phyloP scores from a whole-genome alignment of 2,113 vertebrate species.

The Zapornia atra region DNA sequence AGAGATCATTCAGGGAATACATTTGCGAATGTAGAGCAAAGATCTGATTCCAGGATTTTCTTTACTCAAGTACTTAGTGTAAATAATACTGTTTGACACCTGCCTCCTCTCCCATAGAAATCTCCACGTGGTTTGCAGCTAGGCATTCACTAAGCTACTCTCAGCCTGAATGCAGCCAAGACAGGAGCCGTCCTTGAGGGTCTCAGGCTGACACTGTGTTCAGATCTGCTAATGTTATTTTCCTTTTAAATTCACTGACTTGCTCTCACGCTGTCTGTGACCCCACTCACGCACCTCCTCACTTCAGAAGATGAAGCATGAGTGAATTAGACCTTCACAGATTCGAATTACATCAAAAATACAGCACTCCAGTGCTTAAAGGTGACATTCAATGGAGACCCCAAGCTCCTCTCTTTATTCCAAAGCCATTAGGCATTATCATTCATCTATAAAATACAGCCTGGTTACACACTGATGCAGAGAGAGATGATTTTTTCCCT shows the following conservation, averaged over 20 bases:
- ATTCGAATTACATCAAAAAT: constrained; percentile 49
- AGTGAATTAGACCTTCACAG: constrained; percentile 59
- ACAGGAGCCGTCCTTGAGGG: not conserved
- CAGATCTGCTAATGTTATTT: not conserved
- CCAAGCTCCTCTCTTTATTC: not conserved
- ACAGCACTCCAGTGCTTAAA: not conserved
- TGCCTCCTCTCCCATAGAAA: not conserved
- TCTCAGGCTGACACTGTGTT: not conserved
- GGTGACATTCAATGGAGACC: not conserved
- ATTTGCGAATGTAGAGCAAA: constrained; percentile 13
- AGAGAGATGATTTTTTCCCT: not conserved
- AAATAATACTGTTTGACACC: constrained; percentile 50
- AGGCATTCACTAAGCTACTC: not conserved
- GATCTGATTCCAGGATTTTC: constrained; percentile 12
- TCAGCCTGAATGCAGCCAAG: not conserved
- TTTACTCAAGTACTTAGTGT: not conserved
- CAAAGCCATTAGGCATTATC: constrained; percentile 30
- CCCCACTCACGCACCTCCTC: not conserved
- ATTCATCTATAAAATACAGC: constrained; percentile 44
- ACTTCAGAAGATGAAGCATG: not conserved
- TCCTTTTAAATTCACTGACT: constrained; percentile 4
- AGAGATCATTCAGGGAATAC: not conserved
- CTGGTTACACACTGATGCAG: constrained; percentile 14
- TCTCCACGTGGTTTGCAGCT: not conserved
- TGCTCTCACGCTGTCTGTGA: not conserved